Base-by-base conservation (phyloP, 1,140 invertebrate species). In the Drosophila triauraria region DNA sequence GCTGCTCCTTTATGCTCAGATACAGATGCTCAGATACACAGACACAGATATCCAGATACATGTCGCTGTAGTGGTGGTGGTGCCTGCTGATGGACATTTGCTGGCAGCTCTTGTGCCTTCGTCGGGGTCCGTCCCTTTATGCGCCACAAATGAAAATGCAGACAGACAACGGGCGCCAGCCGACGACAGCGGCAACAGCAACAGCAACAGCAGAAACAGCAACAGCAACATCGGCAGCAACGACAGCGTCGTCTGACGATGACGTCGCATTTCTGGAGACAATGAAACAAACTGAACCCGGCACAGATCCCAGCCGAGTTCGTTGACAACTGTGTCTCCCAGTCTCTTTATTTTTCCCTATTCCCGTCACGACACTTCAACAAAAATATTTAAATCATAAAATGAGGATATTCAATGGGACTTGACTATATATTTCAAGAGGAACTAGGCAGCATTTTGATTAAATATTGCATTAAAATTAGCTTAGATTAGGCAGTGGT, bases 111-210 rank as follows among this genome's bases (percentile, higher is more conserved):
- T 83, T 77, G 71, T 80, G 71, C 77, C 84, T 80, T 80, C 68
- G 60, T 78, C 82, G 70, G 60, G 64, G 51, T 40, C 63, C 81
- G 61, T 62, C 71, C 83, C 82, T 87, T 88, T 87, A 87, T 87
- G 84, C 84, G 85, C 84, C 85, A 87, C 84, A 87, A 87, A 87
- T 87, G 85, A 90, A 87, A 87, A 87, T 87, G 81, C 84, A 87
- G 84, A 87, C 84, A 87, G 85, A 90, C 85, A 88, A 88, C 85
- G 81, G 85, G 85, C 85, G 85, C 85, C 85, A 88, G 48, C 65
- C 77, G 65, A 82, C 74, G 44, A 60, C 64, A 48, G 59, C 63
- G 47, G 44, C 57, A 54, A 17, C 57, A 62, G 46, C 61, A 53
- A 10, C 67, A 69, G 32, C 46, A 47, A n/a, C 63, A 60, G 5